Percentiles rank a stretch among this genome's conserved stretches.
Conservation (phyloP, 2,797 vertebrate genomes). For the Simalia tracyae region DNA sequence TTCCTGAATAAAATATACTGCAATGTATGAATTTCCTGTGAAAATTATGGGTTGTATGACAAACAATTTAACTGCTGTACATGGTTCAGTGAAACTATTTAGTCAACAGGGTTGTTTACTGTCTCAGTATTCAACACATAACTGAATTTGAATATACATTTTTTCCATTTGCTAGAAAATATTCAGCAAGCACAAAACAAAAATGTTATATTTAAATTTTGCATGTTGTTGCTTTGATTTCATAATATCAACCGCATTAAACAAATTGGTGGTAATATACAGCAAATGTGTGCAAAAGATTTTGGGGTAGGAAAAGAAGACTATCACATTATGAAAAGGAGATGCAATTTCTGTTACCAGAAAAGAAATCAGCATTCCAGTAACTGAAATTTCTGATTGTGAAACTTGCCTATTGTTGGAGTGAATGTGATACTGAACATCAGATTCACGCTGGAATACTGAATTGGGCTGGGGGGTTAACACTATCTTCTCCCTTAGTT, state of each 20-base stretch:
- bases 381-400: background rate
- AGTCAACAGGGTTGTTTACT: background rate
- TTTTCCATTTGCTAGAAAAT: conserved; percentile 24
- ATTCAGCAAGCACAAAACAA: conserved; percentile 16
- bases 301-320: background rate
- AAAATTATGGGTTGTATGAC: background rate
- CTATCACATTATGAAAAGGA: background rate
- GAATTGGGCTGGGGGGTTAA: background rate
- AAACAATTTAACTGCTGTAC: conserved; percentile 2
- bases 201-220: conserved; percentile 34
- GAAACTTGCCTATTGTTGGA: background rate
- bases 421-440: background rate
- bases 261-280: background rate
- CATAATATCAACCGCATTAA: background rate
- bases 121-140: background rate
- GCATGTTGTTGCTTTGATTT: background rate
- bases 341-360: background rate
- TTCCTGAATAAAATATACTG: conserved; percentile 17
- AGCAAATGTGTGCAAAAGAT: background rate
- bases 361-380: background rate
- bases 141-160: conserved; percentile 37
- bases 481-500: background rate
- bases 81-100: background rate
- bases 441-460: background rate
- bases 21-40: accelerated